These are phyloP conservation scores for Gnathonemus longibarbis DNA, from an alignment of 2,113 vertebrate genomes.

Conservation along the genomic window DNA sequence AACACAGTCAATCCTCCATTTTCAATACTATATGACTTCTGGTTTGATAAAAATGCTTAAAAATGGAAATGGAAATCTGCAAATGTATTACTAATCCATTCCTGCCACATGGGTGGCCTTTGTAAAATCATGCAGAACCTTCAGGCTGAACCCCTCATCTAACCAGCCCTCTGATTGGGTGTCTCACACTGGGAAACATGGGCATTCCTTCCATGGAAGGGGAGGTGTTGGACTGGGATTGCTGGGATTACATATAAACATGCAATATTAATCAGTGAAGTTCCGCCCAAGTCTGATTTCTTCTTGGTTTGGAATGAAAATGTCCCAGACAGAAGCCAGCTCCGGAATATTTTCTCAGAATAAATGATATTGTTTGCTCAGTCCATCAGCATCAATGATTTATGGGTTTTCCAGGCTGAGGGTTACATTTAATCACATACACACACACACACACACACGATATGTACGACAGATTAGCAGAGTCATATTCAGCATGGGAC, in stretches of 20 bases:
- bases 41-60: not conserved
- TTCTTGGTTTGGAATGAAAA: constrained; percentile 11
- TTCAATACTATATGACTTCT: not conserved
- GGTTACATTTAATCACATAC: not conserved
- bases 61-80: not conserved
- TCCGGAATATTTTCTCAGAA: not conserved
- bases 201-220: not conserved
- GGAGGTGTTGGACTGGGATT: not conserved
- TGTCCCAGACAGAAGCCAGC: not conserved
- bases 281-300: constrained; percentile 23
- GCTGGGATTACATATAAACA: not conserved
- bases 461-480: not conserved
- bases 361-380: not conserved
- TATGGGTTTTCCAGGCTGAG: not conserved
- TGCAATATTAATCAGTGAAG: constrained; percentile 31
- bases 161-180: not conserved
- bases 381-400: not conserved
- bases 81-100: not conserved
- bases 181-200: not conserved
- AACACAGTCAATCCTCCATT: not conserved
- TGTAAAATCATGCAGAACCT: not conserved
- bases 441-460: not conserved
- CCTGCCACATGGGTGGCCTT: not conserved
- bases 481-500: not conserved
- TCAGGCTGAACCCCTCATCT: not conserved